These are phyloP conservation scores for Paracentrotus lividus DNA, from an alignment of 53 echinoderm and acorn worm genomes.

Conservation along the genomic window DNA sequence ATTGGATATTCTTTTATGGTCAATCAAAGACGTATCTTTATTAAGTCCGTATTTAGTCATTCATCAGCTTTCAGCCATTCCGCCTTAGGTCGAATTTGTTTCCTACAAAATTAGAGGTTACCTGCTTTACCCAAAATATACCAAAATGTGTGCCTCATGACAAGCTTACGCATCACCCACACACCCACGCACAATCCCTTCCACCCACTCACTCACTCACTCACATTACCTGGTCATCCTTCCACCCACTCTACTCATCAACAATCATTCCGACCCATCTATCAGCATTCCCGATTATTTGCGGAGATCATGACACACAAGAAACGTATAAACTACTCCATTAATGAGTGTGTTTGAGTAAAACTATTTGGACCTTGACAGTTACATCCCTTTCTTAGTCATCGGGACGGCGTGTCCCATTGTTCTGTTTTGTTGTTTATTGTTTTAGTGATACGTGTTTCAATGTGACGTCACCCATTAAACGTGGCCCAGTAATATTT, in stretches of 20 bases:
- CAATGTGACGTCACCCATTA: no score
- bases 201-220: slow-evolving; percentile 6
- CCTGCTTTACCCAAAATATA: not conserved
- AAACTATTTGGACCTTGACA: not conserved
- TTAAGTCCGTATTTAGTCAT: no score
- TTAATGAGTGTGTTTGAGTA: not conserved
- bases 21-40: no score
- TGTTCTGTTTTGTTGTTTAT: no score
- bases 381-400: not conserved
- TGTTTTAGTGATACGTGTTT: no score
- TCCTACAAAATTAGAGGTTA: not conserved
- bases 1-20: no score
- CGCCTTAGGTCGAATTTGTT: not conserved
- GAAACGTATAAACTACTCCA: not conserved
- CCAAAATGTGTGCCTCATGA: not conserved
- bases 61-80: not conserved
- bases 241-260: not conserved
- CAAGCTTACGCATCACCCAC: not conserved
- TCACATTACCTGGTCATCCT: not conserved
- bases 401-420: not conserved
- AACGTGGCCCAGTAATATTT: no score
- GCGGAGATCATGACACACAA: not conserved
- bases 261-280: not conserved
- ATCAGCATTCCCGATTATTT: not conserved
- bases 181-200: not conserved